Evolutionary conservation across 2,797 vertebrate genomes (phyloP).

Genomic region (Spinus olivaceus): DNA sequence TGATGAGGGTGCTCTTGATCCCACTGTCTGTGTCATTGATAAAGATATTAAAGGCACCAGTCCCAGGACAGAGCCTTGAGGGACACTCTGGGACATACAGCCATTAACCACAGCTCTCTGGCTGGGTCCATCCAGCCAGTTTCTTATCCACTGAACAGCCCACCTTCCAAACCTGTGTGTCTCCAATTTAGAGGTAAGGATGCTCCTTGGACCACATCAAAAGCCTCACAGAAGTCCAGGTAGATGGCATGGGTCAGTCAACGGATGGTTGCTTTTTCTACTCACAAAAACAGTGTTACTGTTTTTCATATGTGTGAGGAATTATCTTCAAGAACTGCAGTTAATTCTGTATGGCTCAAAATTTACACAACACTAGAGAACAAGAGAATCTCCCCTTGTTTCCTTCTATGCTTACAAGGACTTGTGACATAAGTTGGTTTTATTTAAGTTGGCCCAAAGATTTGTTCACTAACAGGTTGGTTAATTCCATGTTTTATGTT

Average conservation of each 20-base stretch:
- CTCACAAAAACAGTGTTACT: background rate
- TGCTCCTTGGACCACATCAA: background rate
- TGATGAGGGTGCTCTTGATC: background rate
- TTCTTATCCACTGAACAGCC: rapidly evolving
- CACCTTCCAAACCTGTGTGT: background rate
- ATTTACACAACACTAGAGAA: background rate
- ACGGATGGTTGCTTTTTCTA: background rate
- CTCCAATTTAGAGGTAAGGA: background rate
- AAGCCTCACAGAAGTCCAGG: background rate
- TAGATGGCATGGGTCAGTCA: background rate
- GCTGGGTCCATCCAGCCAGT: rapidly evolving
- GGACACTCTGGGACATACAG: background rate
- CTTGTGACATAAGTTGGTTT: background rate
- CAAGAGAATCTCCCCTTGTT: background rate
- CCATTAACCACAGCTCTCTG: background rate
- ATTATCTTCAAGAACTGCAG: background rate
- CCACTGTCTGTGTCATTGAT: background rate
- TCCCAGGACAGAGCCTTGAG: background rate
- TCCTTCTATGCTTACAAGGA: background rate
- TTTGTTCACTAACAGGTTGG: background rate
- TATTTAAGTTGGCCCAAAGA: background rate
- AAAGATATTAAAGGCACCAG: rapidly evolving
- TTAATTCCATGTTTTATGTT: background rate
- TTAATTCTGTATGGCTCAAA: background rate
- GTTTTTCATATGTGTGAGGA: background rate